Evolutionary conservation across 2,797 vertebrate genomes (phyloP), one percentile per base, ranked within the genome.

Genomic region (Pempheris klunzingeri): DNA sequence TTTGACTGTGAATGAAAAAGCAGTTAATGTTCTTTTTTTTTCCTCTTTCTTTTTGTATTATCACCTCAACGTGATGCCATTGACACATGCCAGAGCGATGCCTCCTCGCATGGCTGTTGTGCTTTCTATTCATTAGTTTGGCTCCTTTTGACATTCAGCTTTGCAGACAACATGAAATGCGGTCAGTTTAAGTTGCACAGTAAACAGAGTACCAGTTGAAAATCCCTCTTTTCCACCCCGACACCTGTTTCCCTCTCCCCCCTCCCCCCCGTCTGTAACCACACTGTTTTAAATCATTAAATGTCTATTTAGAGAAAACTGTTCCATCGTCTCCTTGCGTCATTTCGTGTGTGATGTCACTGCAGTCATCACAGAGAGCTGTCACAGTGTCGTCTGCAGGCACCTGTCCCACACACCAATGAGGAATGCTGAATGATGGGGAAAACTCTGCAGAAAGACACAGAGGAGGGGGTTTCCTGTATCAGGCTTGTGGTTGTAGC

Each of bases 221-320:
- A 80, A 68, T 44, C 57, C 71, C 71, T 54, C 24, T 52, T 64
- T 87, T 77, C 82, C 72, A 71, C 52, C 63, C 71, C 30, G 0
- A 66, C 81, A 87, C 77, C 82, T 87, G 81, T 86, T 80, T 62
- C 57, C 84, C 49, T 20, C 36, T 65, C 47, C 13, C 80, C 72
- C n/a, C n/a, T n/a, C n/a, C n/a, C n/a, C n/a, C n/a, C 71, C 18
- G 61, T 89, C 84, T 93, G 88, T 90, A 92, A 76, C 81, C 78
- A 61, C 58, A 69, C 53, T 50, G 66, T 92, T 92, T 92, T 67
- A 86, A 90, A 92, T 91, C 92, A 94, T 91, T 94, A 94, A 94
- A 94, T 91, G 90, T 91, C 87, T 90, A 91, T 93, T 92, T 93
- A 92, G 92, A 91, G 88, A 92, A 91, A 92, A 87, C 24, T 26